phyloP scores from a whole-genome alignment of 2,113 vertebrate species.

The Hemiscyllium ocellatum region DNA sequence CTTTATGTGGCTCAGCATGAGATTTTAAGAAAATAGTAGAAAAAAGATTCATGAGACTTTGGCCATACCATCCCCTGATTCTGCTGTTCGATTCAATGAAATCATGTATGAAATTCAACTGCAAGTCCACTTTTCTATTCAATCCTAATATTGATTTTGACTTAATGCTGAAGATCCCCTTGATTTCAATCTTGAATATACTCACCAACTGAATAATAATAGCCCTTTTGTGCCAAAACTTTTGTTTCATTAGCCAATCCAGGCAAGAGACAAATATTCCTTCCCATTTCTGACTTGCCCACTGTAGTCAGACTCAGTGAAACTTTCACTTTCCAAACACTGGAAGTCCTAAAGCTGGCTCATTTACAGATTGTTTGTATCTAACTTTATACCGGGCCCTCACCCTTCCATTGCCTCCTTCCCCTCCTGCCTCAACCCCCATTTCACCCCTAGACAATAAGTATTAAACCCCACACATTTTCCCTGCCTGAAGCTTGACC shows the following conservation, averaged over 20 bases:
- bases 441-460: neutral
- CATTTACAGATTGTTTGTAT: neutral
- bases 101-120: neutral
- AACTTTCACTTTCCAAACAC: neutral
- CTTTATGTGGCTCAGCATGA: too few species aligned
- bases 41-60: too few species aligned
- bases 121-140: neutral
- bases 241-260: neutral
- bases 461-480: neutral
- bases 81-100: neutral
- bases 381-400: neutral
- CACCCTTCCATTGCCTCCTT: too few species aligned
- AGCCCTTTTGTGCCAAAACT: neutral
- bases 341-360: neutral
- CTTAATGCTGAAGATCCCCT: neutral
- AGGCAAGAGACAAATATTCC: neutral
- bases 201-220: neutral
- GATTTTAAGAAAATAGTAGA: too few species aligned
- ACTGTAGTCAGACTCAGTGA: neutral
- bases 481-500: neutral
- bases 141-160: neutral
- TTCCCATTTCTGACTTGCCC: too few species aligned
- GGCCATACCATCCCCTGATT: neutral
- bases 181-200: neutral
- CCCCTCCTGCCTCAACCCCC: too few species aligned